phyloP scores from a whole-genome alignment of 2,113 vertebrate species.

The Plestiodon gilberti region DNA sequence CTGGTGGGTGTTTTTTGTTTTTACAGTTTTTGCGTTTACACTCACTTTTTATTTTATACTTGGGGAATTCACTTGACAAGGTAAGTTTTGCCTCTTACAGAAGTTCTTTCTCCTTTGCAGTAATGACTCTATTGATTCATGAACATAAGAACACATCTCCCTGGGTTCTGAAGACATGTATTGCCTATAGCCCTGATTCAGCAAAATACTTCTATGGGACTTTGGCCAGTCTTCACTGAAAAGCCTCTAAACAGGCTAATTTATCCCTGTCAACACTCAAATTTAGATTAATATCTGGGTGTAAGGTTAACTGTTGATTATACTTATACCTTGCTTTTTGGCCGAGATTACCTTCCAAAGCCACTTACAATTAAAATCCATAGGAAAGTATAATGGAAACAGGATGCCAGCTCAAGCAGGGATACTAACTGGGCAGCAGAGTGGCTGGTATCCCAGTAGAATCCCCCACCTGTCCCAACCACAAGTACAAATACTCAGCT shows the following conservation, averaged over 20 bases:
- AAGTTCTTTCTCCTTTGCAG: conserved; percentile 43
- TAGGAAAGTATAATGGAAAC: no score
- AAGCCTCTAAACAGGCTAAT: neutral
- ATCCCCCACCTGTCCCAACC: no score
- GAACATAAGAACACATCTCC: conserved; percentile 35
- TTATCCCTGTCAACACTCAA: no score
- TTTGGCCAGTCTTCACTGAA: neutral
- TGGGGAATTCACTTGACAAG: conserved; percentile 51
- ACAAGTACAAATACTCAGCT: no score
- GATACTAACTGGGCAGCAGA: no score
- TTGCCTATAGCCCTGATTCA: neutral
- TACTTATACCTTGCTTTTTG: no score
- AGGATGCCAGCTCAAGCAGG: no score
- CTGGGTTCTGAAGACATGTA: neutral
- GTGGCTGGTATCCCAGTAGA: no score
- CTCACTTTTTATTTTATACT: conserved; percentile 63
- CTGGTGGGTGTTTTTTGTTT: conserved; percentile 47
- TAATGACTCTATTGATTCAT: conserved; percentile 63
- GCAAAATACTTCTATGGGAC: neutral
- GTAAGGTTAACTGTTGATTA: no score
- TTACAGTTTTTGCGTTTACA: conserved; percentile 57
- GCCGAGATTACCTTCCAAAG: no score
- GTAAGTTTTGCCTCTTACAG: conserved; percentile 50
- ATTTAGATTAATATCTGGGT: no score
- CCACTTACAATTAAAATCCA: no score